Conservation (phyloP, 1,140 invertebrate species). For the Helicoverpa zea region DNA sequence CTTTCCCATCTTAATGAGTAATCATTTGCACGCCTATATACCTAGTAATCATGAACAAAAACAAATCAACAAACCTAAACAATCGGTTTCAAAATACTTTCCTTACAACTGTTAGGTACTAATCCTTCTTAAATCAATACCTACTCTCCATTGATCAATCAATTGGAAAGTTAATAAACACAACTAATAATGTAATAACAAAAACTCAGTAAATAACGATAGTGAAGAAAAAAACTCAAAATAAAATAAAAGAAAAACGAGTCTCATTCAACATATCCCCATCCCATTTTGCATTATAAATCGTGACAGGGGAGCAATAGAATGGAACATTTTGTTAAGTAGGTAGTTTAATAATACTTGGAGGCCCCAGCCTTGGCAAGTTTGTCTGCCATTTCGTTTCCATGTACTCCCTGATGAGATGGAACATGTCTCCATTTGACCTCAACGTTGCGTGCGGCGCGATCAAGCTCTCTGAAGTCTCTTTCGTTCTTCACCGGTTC, state of each 20-base stretch:
- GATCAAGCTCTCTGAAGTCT: conserved; percentile 93
- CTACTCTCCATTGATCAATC: background rate
- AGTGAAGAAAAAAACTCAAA: too few relatives aligned
- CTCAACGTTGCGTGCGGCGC: conserved; percentile 83
- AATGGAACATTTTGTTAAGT: background rate
- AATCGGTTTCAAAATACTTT: too few relatives aligned
- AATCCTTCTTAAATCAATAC: background rate
- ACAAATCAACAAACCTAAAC: too few relatives aligned
- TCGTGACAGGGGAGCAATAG: background rate
- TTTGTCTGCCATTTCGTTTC: conserved; percentile 96
- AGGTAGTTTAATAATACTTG: conserved; percentile 62
- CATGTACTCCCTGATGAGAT: conserved; percentile 94
- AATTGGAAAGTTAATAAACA: background rate
- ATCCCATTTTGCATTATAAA: too few relatives aligned
- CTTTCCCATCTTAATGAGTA: too few relatives aligned
- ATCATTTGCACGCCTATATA: too few relatives aligned
- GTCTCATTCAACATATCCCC: too few relatives aligned
- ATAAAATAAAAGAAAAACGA: too few relatives aligned
- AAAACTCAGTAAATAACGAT: too few relatives aligned
- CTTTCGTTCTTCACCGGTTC: conserved; percentile 94
- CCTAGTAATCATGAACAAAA: too few relatives aligned
- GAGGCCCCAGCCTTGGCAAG: conserved; percentile 91
- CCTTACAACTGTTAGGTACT: background rate
- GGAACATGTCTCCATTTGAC: conserved; percentile 89
- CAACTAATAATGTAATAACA: background rate